phyloP scores from a whole-genome alignment of 1,140 invertebrate genomes.

The Eurosta solidaginis region DNA sequence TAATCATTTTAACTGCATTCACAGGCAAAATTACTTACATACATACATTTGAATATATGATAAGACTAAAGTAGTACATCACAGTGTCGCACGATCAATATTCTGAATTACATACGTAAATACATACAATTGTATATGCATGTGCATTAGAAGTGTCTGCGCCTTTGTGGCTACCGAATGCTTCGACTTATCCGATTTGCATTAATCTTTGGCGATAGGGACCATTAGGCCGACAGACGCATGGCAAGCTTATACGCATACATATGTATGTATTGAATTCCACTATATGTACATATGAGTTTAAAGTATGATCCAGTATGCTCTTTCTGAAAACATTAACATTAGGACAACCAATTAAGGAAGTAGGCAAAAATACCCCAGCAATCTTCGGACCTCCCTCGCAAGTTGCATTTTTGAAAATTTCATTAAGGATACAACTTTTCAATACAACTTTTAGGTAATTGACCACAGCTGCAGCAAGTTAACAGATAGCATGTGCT shows the following conservation, averaged over 20 bases:
- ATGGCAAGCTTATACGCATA: background rate
- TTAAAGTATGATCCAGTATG: background rate
- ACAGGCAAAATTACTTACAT: background rate
- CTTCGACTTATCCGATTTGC: conserved; percentile 48
- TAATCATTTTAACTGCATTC: background rate
- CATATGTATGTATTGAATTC: background rate
- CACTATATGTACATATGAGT: background rate
- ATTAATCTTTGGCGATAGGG: conserved; percentile 50
- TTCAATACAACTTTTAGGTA: too few relatives aligned
- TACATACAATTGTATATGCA: background rate
- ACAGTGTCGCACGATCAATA: background rate
- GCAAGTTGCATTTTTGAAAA: too few relatives aligned
- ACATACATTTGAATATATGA: too few relatives aligned
- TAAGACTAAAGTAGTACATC: too few relatives aligned
- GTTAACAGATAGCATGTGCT: too few relatives aligned
- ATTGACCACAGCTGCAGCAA: too few relatives aligned
- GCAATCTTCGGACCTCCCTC: too few relatives aligned
- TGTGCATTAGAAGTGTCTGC: background rate
- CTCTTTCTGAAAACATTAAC: too few relatives aligned
- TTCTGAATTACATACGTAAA: background rate
- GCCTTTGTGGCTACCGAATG: background rate
- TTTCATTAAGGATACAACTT: too few relatives aligned
- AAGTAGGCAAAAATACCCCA: too few relatives aligned
- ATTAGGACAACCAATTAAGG: too few relatives aligned
- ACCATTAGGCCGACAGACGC: conserved; percentile 23